Evolutionary conservation across 2,888 invertebrate genomes (phyloP).

Genomic region (Trypoxylon attenuatum): DNA sequence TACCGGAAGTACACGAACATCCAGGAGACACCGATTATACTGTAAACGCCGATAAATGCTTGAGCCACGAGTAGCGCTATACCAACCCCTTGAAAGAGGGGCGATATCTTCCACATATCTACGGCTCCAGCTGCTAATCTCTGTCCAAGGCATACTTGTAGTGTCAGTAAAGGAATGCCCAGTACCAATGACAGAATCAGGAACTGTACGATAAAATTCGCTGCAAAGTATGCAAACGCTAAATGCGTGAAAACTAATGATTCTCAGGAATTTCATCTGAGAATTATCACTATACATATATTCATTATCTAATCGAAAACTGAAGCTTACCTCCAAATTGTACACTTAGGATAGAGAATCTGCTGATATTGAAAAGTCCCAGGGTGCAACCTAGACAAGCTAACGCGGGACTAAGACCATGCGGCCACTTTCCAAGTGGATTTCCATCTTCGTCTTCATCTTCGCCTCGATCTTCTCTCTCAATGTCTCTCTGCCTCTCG

Average conservation of each 20-base stretch:
- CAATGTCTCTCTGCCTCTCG: constrained; percentile 75
- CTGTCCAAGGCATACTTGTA: constrained; percentile 90
- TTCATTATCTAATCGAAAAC: neutral
- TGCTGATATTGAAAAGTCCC: constrained; percentile 91
- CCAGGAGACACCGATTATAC: constrained; percentile 93
- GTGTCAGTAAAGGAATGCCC: constrained; percentile 89
- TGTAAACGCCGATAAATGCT: constrained; percentile 89
- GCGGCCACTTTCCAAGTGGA: constrained; percentile 81
- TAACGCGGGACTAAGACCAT: constrained; percentile 85
- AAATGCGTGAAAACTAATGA: too few relatives aligned
- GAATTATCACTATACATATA: too few relatives aligned
- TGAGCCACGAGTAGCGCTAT: constrained; percentile 87
- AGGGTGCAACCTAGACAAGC: constrained; percentile 90
- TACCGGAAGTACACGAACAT: constrained; percentile 87
- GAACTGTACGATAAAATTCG: constrained; percentile 92
- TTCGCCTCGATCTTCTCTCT: constrained; percentile 71
- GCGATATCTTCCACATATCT: constrained; percentile 95
- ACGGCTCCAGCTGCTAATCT: constrained; percentile 89
- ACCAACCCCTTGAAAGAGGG: constrained; percentile 93
- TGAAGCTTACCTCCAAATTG: constrained; percentile 84
- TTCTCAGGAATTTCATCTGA: neutral
- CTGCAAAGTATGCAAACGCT: too few relatives aligned
- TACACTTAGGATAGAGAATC: constrained; percentile 90
- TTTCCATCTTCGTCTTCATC: constrained; percentile 75
- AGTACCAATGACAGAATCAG: constrained; percentile 86